Evolutionary conservation across 1,140 invertebrate species (phyloP).

Genomic region (Oscheius sp.): DNA sequence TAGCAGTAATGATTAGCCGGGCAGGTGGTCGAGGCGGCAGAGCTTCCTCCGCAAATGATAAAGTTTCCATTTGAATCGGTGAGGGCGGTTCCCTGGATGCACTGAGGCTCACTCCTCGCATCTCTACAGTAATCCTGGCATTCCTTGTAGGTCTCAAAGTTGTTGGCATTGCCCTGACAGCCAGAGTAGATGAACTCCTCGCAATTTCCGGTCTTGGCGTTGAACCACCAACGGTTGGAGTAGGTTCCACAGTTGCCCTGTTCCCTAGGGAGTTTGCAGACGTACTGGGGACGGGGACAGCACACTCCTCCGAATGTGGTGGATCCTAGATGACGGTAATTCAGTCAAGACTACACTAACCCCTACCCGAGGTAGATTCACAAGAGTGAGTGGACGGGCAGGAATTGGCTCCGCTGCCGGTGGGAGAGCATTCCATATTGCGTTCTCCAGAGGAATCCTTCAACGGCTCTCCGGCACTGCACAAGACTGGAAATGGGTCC

Average conservation of each 20-base stretch:
- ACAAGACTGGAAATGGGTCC: constrained; percentile 49
- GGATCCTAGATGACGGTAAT: neutral
- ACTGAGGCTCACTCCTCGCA: constrained; percentile 56
- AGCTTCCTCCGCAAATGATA: constrained; percentile 57
- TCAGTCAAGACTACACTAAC: constrained; percentile 5
- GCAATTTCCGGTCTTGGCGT: constrained; percentile 60
- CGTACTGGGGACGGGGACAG: constrained; percentile 58
- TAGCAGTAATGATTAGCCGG: constrained; percentile 61
- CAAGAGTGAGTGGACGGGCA: constrained; percentile 58
- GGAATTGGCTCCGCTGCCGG: constrained; percentile 54
- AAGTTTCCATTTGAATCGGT: constrained; percentile 61
- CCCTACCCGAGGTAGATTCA: constrained; percentile 56
- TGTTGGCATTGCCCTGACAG: constrained; percentile 52
- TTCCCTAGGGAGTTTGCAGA: constrained; percentile 58
- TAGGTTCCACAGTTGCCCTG: constrained; percentile 60
- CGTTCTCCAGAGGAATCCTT: constrained; percentile 58
- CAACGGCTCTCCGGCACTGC: constrained; percentile 57
- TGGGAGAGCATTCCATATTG: constrained; percentile 60
- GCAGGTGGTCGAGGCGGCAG: constrained; percentile 56
- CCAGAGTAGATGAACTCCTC: constrained; percentile 61
- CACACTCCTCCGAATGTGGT: constrained; percentile 48
- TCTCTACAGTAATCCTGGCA: constrained; percentile 60
- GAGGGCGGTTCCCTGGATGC: constrained; percentile 58
- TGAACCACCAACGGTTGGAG: constrained; percentile 60
- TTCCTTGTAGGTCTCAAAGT: constrained; percentile 58